Percentiles rank a stretch among this genome's conserved stretches.
phyloP scores from a whole-genome alignment of 2,888 invertebrate species.

The Pristionchus fissidentatus region DNA sequence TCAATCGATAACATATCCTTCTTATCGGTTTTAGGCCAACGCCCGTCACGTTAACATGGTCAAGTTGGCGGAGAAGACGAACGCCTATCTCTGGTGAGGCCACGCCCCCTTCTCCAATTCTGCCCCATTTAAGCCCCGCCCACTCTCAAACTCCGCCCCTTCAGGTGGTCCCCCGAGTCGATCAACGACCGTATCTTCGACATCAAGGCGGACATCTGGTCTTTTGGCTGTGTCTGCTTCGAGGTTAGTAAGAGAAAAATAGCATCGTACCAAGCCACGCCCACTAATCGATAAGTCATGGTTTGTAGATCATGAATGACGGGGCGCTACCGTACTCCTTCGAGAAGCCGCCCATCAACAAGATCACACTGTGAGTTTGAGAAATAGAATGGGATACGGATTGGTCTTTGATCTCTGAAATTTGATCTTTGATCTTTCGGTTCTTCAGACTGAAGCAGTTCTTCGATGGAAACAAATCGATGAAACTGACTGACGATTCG shows the following conservation, averaged over 20 bases:
- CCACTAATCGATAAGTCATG: conserved; percentile 1
- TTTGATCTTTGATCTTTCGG: conserved; percentile 26
- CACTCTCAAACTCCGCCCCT: not conserved
- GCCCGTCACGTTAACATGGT: conserved; percentile 30
- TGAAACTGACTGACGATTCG: conserved; percentile 36
- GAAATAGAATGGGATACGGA: not conserved
- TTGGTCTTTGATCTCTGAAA: not conserved
- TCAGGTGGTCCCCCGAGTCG: conserved; percentile 48
- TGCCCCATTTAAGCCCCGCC: not conserved
- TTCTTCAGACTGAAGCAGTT: conserved; percentile 12
- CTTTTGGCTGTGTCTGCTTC: conserved; percentile 47
- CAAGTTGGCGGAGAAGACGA: conserved; percentile 10
- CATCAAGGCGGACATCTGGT: conserved; percentile 47
- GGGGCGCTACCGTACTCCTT: conserved; percentile 33
- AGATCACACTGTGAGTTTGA: not conserved
- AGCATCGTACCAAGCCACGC: not conserved
- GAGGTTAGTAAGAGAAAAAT: conserved; percentile 44
- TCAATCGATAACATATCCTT: not conserved
- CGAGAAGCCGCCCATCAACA: conserved; percentile 34
- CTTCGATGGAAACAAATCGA: conserved; percentile 30
- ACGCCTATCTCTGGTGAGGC: conserved; percentile 31
- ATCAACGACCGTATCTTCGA: conserved; percentile 46
- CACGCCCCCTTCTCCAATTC: not conserved
- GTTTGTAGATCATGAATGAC: conserved; percentile 22
- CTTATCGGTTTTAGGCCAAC: conserved; percentile 22